These are phyloP conservation scores for Popillia japonica DNA, from an alignment of 1,140 invertebrate genomes.

Conservation along the genomic window DNA sequence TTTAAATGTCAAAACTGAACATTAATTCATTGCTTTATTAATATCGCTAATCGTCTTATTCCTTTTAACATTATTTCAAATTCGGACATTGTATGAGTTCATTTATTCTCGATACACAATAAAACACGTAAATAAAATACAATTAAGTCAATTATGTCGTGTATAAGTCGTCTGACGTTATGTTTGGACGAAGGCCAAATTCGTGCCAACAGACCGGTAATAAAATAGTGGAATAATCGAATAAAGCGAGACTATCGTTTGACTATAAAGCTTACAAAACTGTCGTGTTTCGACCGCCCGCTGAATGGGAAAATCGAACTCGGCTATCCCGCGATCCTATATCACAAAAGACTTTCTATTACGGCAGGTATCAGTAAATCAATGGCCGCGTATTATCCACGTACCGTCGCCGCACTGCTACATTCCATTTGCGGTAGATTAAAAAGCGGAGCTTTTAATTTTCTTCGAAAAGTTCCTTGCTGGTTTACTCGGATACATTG, in stretches of 20 bases:
- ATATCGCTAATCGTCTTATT: too few relatives aligned
- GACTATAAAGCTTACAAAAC: slow-evolving; percentile 32
- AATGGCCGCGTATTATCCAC: slow-evolving; percentile 6
- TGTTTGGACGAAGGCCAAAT: slow-evolving; percentile 24
- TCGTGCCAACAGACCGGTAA: slow-evolving; percentile 5
- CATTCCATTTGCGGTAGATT: neutral
- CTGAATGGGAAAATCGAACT: slow-evolving; percentile 22
- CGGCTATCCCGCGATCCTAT: neutral
- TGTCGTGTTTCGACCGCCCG: neutral
- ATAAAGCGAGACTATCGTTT: slow-evolving; percentile 22
- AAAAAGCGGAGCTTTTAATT: neutral
- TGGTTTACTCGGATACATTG: neutral
- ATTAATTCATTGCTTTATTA: too few relatives aligned
- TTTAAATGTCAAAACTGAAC: too few relatives aligned
- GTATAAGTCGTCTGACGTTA: neutral
- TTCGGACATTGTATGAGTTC: too few relatives aligned
- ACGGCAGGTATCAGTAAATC: slow-evolving; percentile 13
- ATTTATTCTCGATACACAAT: neutral
- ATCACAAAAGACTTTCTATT: slow-evolving; percentile 28
- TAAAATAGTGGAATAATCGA: slow-evolving; percentile 33
- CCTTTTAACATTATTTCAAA: too few relatives aligned
- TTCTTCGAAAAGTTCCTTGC: neutral
- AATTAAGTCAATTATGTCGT: slow-evolving; percentile 16
- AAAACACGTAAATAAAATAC: neutral
- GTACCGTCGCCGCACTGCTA: neutral